Base-by-base conservation (phyloP, 1,140 invertebrate species). In the Tetranychus cinnabarinus region DNA sequence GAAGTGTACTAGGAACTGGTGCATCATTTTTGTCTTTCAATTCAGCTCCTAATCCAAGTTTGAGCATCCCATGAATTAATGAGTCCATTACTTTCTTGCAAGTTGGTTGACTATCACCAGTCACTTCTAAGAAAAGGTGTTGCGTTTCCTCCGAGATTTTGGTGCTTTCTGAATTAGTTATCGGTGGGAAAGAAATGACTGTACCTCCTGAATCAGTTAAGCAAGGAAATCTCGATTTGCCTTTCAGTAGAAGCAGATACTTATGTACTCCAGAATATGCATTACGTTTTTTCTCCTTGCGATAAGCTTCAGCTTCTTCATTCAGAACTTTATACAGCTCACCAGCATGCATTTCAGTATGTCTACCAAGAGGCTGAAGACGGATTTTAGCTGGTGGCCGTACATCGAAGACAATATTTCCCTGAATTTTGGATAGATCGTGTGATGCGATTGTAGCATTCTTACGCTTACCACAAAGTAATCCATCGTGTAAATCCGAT, bases 131-230 rank as follows among this genome's bases (percentile, higher is more conserved):
- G 39, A 88, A 72, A 67, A 87, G 79, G n/a, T 76, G 69, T 64
- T 76, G 80, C 33, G 81, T 85, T 3, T 75, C 74, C 33, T 71
- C 62, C 10, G 69, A 68, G n/a, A 59, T 46, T 74, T 86, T 87
- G 3, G 84, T 82, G 64, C 78, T 72, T 52, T 86, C 82, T 66
- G 81, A 79, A 70, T 88, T 88, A 15, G 84, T 86, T 55, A 88
- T 83, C 1, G 85, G 85, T 58, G 85, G 85, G 69, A 88, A 83
- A 33, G 84, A 86, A 64, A 88, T 81, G 1, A 85, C 81, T 61
- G 74, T 75, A 3, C 76, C 74, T 31, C 72, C 72, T 10, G 72
- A 69, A 70, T 84, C 81, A 59, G 80, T 62, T 35, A 63, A 36
- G 36, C 88, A 68, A 0, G 84, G 81, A 70, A 81, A 87, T 13